Conservation (phyloP, 2,888 invertebrate genomes). For the Euclidia mi region DNA sequence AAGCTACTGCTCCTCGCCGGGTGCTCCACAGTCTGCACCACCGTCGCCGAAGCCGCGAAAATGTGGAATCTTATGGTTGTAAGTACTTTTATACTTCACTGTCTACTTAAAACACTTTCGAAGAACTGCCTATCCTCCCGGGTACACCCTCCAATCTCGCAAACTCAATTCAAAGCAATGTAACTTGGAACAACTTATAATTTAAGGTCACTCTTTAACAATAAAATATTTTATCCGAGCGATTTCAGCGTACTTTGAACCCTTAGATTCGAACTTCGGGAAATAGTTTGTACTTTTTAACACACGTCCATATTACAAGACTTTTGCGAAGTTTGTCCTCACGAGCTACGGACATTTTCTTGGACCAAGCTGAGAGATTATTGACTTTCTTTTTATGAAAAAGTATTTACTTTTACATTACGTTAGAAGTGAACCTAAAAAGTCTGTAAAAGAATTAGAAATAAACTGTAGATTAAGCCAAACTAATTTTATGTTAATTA, state of each 20-base stretch:
- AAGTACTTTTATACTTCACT: constrained; percentile 81
- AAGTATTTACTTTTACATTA: constrained; percentile 13
- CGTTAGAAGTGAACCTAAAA: background rate
- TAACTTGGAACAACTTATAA: constrained; percentile 35
- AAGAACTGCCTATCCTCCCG: constrained; percentile 15
- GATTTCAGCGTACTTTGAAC: constrained; percentile 30
- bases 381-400: constrained; percentile 20
- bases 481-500: constrained; percentile 11
- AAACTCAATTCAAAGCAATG: constrained; percentile 40
- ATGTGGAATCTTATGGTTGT: constrained; percentile 99
- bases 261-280: constrained; percentile 27
- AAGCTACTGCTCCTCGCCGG: constrained; percentile 98
- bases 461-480: constrained; percentile 4
- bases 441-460: constrained; percentile 12
- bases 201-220: constrained; percentile 26
- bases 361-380: constrained; percentile 18
- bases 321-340: constrained; percentile 34
- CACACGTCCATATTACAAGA: constrained; percentile 37
- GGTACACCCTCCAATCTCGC: constrained; percentile 13
- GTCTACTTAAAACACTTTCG: constrained; percentile 14
- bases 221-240: constrained; percentile 43
- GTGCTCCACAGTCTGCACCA: constrained; percentile 99
- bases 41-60: constrained; percentile 99
- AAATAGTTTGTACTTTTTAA: constrained; percentile 38
- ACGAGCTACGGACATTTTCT: constrained; percentile 15